Evolutionary conservation across 2,113 vertebrate species (phyloP).

Genomic region (Acanthochromis polyacanthus): DNA sequence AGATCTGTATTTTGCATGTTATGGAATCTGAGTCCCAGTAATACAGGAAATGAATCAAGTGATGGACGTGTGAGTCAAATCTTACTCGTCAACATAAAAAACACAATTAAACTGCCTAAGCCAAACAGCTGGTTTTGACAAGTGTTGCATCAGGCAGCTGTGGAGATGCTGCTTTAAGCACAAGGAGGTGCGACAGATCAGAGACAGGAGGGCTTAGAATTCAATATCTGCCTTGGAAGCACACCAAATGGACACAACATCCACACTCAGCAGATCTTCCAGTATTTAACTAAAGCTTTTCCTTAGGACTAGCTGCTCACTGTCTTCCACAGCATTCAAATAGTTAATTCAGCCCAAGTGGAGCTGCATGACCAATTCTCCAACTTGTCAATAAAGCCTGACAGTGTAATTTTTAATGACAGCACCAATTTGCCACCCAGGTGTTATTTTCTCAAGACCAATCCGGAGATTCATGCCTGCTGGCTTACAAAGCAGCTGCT

Average conservation of each 20-base stretch:
- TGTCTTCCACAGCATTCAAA: not conserved
- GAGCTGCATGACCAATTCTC: conserved; percentile 18
- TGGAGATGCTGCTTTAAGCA: conserved; percentile 22
- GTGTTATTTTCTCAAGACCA: conserved; percentile 23
- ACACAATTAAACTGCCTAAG: conserved; percentile 21
- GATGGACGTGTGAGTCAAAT: too few relatives aligned
- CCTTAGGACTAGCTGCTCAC: not conserved
- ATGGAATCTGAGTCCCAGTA: not conserved
- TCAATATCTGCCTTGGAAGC: conserved; percentile 9
- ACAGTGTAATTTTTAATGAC: conserved; percentile 16
- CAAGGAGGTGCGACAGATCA: conserved; percentile 29
- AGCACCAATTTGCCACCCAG: conserved; percentile 16
- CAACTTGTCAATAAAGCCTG: conserved; percentile 12
- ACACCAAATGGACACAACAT: conserved; percentile 19
- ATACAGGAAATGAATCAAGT: too few relatives aligned
- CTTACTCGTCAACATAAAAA: too few relatives aligned
- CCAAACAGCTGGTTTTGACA: conserved; percentile 49
- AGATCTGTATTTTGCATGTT: not conserved
- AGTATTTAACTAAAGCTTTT: conserved; percentile 25
- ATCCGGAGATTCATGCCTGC: conserved; percentile 4
- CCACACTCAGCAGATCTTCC: conserved; percentile 8
- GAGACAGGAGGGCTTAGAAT: conserved; percentile 29
- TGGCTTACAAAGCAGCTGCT: conserved; percentile 31
- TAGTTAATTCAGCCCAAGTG: not conserved
- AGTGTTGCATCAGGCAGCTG: conserved; percentile 42